A percentile compares a stretch with the other conserved stretches of the same genome.
phyloP scores from a whole-genome alignment of 2,113 vertebrate species.

The Ornithorhynchus anatinus region DNA sequence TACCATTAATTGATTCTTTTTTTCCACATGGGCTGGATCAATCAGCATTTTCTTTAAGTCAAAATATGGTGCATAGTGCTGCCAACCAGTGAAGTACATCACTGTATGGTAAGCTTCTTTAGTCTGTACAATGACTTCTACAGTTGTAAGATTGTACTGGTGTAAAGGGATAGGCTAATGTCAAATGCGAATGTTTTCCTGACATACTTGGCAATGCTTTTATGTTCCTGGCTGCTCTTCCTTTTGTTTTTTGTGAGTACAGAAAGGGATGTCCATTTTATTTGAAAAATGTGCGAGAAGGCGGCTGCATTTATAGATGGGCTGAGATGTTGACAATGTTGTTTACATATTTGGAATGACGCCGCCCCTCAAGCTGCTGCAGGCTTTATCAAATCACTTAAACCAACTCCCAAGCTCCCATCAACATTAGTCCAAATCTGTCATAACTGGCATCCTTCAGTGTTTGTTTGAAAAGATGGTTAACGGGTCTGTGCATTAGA shows the following conservation, averaged over 20 bases:
- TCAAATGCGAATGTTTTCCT: slow-evolving; percentile 26
- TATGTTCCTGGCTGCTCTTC: slow-evolving; percentile 19
- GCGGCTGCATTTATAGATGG: slow-evolving; percentile 43
- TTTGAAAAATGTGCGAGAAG: slow-evolving; percentile 37
- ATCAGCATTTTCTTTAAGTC: slow-evolving; percentile 31
- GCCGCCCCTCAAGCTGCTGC: slow-evolving; percentile 75
- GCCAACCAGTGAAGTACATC: slow-evolving; percentile 40
- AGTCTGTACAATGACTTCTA: slow-evolving; percentile 21
- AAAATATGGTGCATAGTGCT: slow-evolving; percentile 21
- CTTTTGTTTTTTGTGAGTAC: slow-evolving; percentile 28
- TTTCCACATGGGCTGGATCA: too few species aligned
- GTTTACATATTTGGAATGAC: slow-evolving; percentile 66
- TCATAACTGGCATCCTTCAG: slow-evolving; percentile 75
- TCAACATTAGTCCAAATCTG: slow-evolving; percentile 70
- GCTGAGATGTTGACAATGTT: slow-evolving; percentile 61
- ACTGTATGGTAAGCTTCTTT: slow-evolving; percentile 29
- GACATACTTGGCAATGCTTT: slow-evolving; percentile 49
- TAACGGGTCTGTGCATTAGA: slow-evolving; percentile 49
- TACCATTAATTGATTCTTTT: too few species aligned
- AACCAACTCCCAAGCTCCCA: slow-evolving; percentile 61
- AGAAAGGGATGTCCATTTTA: slow-evolving; percentile 25
- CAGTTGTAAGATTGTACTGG: slow-evolving; percentile 24
- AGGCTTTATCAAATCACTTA: slow-evolving; percentile 70
- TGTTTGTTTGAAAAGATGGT: slow-evolving; percentile 64
- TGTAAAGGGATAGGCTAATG: slow-evolving; percentile 36